Percentiles rank a stretch among this genome's conserved stretches.
Evolutionary conservation across 2,797 vertebrate genomes (phyloP).

Genomic region (Heterohyrax brucei): DNA sequence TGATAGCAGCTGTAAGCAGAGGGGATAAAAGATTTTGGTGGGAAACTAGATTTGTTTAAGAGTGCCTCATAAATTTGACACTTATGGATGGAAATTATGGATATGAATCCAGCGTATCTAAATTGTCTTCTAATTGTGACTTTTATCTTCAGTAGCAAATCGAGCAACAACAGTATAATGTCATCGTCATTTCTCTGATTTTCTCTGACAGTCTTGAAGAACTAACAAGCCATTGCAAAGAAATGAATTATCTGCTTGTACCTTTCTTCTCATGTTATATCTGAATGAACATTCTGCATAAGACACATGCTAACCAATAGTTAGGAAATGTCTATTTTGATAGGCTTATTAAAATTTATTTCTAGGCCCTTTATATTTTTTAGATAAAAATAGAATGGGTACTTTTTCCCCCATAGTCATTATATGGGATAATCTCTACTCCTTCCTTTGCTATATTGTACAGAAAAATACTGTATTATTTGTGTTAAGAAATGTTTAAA

Average conservation of each 20-base stretch:
- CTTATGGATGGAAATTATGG: constrained; percentile 22
- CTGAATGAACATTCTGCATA: not conserved
- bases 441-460: not conserved
- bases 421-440: not conserved
- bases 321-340: constrained; percentile 6
- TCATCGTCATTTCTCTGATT: not conserved
- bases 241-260: not conserved
- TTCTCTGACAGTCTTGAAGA: constrained; percentile 9
- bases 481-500: constrained; percentile 35
- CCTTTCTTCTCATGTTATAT: not conserved
- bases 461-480: not conserved
- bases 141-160: constrained; percentile 36
- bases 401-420: not conserved
- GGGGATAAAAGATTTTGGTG: no score
- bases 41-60: no score
- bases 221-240: not conserved
- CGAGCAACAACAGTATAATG: not conserved
- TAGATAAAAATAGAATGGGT: constrained; percentile 7
- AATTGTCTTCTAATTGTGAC: constrained; percentile 7
- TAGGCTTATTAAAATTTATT: constrained; percentile 5
- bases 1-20: no score
- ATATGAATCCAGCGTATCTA: not conserved
- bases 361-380: constrained; percentile 33
- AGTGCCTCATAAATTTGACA: not conserved
- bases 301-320: not conserved